phyloP scores from a whole-genome alignment of 2,797 vertebrate species.

The Hippoglossus hippoglossus region DNA sequence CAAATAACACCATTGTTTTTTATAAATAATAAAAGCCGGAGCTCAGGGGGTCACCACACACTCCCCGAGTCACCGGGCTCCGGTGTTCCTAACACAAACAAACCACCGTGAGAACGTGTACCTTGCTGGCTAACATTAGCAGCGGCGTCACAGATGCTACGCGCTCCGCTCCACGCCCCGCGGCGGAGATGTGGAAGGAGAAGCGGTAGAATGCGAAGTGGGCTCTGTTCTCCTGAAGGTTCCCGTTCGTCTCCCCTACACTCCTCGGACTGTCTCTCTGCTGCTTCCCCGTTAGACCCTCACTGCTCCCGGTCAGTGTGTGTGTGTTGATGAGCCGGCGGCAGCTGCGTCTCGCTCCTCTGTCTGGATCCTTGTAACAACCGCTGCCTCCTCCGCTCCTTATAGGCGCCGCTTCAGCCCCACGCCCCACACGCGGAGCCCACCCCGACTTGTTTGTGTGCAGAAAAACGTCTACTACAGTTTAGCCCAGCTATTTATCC shows the following conservation, averaged over 20 bases:
- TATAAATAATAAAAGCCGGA: not conserved
- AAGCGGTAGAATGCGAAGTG: not conserved
- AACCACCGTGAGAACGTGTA: constrained; percentile 17
- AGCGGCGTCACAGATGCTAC: constrained; percentile 31
- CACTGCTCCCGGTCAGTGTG: no score
- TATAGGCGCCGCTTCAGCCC: constrained; percentile 41
- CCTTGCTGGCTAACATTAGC: constrained; percentile 44
- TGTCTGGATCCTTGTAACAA: not conserved
- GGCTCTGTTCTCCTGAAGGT: not conserved
- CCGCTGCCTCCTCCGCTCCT: constrained; percentile 23
- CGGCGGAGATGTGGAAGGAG: constrained; percentile 2
- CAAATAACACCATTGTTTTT: not conserved
- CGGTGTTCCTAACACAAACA: not conserved
- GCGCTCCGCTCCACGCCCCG: constrained; percentile 13
- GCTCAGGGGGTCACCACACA: not conserved
- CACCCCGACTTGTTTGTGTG: constrained; percentile 40
- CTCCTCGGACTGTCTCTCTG: no score
- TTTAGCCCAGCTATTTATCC: not conserved
- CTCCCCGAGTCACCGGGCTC: constrained; percentile 15
- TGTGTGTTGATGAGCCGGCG: no score
- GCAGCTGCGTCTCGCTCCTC: not conserved
- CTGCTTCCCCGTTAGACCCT: no score
- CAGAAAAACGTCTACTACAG: constrained; percentile 12
- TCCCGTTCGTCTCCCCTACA: not conserved
- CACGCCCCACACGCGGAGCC: constrained; percentile 66